These are phyloP conservation scores for Corythaeola cristata DNA, from an alignment of 2,113 vertebrate species.

Conservation along the genomic window DNA sequence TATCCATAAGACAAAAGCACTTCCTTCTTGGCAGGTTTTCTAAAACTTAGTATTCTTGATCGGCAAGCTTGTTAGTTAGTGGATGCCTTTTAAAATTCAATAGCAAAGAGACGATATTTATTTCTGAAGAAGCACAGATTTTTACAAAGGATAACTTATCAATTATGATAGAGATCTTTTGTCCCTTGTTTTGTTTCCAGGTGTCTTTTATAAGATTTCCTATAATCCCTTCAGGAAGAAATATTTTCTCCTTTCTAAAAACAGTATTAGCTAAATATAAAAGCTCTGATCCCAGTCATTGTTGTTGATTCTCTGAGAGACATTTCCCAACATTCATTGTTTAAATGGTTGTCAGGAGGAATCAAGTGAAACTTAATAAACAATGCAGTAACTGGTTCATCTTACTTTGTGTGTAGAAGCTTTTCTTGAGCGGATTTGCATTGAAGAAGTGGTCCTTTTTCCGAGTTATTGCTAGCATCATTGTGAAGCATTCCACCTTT, in stretches of 20 bases:
- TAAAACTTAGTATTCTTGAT: slow-evolving; percentile 11
- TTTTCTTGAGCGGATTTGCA: slow-evolving; percentile 85
- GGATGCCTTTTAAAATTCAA: slow-evolving; percentile 45
- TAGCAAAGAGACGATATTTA: not conserved
- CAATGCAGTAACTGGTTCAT: slow-evolving; percentile 88
- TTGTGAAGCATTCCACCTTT: slow-evolving; percentile 65
- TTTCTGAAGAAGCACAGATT: slow-evolving; percentile 52
- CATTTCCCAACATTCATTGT: slow-evolving; percentile 95
- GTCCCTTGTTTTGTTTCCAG: slow-evolving; percentile 88
- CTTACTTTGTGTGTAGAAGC: slow-evolving; percentile 79
- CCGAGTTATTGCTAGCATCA: slow-evolving; percentile 66
- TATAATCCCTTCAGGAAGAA: slow-evolving; percentile 96
- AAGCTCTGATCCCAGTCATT: slow-evolving; percentile 89
- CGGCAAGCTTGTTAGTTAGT: not conserved
- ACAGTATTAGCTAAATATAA: slow-evolving; percentile 88
- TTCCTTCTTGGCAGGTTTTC: slow-evolving; percentile 29
- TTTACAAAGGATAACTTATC: slow-evolving; percentile 71
- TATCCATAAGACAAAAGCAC: not conserved
- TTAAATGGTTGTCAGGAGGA: slow-evolving; percentile 97
- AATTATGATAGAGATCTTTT: slow-evolving; percentile 86
- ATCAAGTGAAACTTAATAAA: slow-evolving; percentile 95
- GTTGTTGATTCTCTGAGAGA: slow-evolving; percentile 87
- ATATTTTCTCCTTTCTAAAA: slow-evolving; percentile 87
- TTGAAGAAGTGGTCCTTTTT: slow-evolving; percentile 78
- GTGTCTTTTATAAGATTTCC: slow-evolving; percentile 86